Percentiles rank a stretch among this genome's conserved stretches.
Evolutionary conservation across 2,888 invertebrate species (phyloP).

Genomic region (Frankliniella intonsa): DNA sequence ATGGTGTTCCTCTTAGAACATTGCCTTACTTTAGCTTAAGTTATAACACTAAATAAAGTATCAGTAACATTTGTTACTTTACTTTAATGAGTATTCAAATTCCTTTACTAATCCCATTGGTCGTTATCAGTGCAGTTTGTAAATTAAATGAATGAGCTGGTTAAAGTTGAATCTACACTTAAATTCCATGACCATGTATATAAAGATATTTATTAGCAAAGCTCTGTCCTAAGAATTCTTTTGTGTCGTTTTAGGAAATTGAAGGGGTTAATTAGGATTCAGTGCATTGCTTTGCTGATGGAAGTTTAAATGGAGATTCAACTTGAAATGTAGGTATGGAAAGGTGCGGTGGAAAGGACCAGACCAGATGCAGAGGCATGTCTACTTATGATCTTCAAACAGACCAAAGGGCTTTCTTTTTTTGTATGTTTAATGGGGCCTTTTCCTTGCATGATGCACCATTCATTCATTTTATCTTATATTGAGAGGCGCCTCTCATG

Average conservation of each 20-base stretch:
- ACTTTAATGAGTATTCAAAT: constrained; percentile 19
- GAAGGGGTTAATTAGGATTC: not conserved
- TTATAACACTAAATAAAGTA: constrained; percentile 4
- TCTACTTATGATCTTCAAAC: constrained; percentile 25
- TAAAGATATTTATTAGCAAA: constrained; percentile 21
- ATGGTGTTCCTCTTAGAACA: constrained; percentile 16
- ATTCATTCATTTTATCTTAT: not conserved
- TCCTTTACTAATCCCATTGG: constrained; percentile 11
- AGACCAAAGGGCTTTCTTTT: constrained; percentile 19
- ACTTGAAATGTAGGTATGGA: not conserved
- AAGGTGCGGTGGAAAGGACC: not conserved
- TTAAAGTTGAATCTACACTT: constrained; percentile 12
- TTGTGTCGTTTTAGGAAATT: constrained; percentile 3
- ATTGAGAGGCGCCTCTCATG: not conserved
- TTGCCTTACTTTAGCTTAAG: constrained; percentile 17
- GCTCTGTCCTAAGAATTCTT: not conserved
- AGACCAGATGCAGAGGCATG: constrained; percentile 22
- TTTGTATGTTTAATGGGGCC: not conserved
- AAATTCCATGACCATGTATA: constrained; percentile 19
- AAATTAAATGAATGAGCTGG: not conserved
- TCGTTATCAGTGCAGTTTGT: constrained; percentile 13
- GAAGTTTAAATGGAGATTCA: constrained; percentile 17
- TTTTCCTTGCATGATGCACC: not conserved
- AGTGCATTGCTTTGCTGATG: constrained; percentile 4
- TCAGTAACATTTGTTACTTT: constrained; percentile 21